phyloP scores from a whole-genome alignment of 1,140 invertebrate genomes.

The Forficula auricularia region DNA sequence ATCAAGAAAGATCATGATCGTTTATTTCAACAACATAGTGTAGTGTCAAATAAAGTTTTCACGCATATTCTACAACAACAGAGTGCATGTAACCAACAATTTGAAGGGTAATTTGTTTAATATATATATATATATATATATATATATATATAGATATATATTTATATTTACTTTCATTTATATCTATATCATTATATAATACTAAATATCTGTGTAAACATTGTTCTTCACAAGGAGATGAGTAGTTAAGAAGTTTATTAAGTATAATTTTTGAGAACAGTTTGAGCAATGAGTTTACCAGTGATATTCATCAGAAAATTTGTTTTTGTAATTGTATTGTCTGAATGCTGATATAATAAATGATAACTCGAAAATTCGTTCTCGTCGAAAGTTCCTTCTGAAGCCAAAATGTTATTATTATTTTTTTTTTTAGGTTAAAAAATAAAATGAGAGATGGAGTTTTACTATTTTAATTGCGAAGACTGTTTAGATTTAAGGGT shows the following conservation, averaged over 20 bases:
- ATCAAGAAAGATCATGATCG: conserved; percentile 47
- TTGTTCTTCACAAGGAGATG: neutral
- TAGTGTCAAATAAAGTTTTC: conserved; percentile 79
- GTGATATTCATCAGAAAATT: no score
- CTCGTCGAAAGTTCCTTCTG: no score
- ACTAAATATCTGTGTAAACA: neutral
- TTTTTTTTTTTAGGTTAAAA: neutral
- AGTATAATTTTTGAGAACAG: neutral
- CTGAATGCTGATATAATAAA: no score
- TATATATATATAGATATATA: neutral
- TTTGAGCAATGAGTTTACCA: neutral
- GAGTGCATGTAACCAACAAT: conserved; percentile 63
- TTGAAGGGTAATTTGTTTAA: conserved; percentile 33
- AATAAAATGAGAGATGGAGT: no score
- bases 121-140: neutral
- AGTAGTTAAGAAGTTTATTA: neutral
- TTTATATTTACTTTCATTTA: neutral
- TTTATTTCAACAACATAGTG: conserved; percentile 54
- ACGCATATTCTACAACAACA: conserved; percentile 82
- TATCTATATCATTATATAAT: neutral
- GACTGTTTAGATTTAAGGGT: no score
- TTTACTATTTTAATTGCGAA: no score
- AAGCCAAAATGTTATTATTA: no score
- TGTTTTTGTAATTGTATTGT: no score
- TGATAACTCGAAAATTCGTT: no score